Conservation (phyloP, 2,113 vertebrate genomes). For the Dipodomys merriami region DNA sequence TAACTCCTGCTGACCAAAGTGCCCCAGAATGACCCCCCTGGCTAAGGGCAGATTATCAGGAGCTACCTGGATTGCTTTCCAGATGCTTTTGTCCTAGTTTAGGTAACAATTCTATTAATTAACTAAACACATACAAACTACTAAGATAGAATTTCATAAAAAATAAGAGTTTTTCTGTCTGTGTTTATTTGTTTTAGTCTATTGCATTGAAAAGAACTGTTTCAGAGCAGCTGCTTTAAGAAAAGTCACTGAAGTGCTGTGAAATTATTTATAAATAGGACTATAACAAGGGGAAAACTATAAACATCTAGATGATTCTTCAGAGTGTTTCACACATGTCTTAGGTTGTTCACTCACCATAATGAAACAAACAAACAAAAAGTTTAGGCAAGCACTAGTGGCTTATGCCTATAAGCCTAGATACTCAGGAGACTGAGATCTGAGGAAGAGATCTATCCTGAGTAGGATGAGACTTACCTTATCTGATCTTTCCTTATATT, state of each 20-base stretch:
- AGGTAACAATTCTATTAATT: not conserved
- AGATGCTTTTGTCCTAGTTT: not conserved
- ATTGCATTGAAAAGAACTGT: not conserved
- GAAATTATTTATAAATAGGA: not conserved
- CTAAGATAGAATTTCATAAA: not conserved
- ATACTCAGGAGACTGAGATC: too few species aligned
- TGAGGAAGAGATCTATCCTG: too few species aligned
- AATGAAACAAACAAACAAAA: not conserved
- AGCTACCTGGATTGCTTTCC: not conserved
- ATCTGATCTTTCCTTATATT: too few species aligned
- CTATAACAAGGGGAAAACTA: not conserved
- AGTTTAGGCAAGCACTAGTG: too few species aligned
- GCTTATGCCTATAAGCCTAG: too few species aligned
- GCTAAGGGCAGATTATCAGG: not conserved
- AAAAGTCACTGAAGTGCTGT: not conserved
- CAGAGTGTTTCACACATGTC: not conserved
- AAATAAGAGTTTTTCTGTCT: not conserved
- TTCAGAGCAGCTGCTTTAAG: slow-evolving; percentile 5
- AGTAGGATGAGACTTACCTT: too few species aligned
- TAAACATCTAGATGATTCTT: not conserved
- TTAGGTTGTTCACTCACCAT: not conserved
- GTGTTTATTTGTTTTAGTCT: not conserved
- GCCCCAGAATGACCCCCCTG: not conserved
- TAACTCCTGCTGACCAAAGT: not conserved
- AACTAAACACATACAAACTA: not conserved